Evolutionary conservation across 2,888 invertebrate genomes (phyloP), one percentile per base, ranked within the genome.

Genomic region (Altica lythri): DNA sequence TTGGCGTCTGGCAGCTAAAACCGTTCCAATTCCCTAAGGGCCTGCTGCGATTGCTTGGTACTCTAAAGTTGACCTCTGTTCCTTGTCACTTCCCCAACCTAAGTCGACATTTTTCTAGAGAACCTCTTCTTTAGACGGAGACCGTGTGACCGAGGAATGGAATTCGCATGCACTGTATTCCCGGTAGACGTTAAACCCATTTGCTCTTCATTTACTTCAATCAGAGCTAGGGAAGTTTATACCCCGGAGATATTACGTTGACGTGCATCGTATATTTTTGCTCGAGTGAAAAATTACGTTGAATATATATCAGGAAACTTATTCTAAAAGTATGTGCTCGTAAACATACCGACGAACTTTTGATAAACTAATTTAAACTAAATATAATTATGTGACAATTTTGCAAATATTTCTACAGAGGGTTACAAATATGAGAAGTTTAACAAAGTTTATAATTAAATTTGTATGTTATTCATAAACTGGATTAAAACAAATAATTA

Each of bases 161-260:
- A 58, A 59, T 55, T 57, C 55, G 38, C 57, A 58, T 56, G 60
- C 60, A 54, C 56, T 45, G 53, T 63, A 61, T 62, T 68, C 67
- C 69, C 66, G 40, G 59, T 61, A 68, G 72, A 71, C 71, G 67
- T 65, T 69, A 70, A 72, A 67, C 67, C 72, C 69, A 74, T 74
- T 73, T 72, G 67, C 65, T 69, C 71, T 73, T 73, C 74, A 74
- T 75, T 75, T 74, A 72, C 70, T 73, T 74, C 74, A 75, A 75
- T 75, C 74, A 72, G 70, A 69, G 66, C 63, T 66, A 59, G 57
- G 65, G 67, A 72, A 75, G 65, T 71, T 71, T 71, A 72, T 72
- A 65, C 73, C 73, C 73, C 48, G 47, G 73, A 72, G 74, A 71
- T 73, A 70, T 73, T 69, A 72, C 70, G 71, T 70, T 66, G 70